Conservation (phyloP, 2,888 invertebrate species). For the Cataglyphis cursor region DNA sequence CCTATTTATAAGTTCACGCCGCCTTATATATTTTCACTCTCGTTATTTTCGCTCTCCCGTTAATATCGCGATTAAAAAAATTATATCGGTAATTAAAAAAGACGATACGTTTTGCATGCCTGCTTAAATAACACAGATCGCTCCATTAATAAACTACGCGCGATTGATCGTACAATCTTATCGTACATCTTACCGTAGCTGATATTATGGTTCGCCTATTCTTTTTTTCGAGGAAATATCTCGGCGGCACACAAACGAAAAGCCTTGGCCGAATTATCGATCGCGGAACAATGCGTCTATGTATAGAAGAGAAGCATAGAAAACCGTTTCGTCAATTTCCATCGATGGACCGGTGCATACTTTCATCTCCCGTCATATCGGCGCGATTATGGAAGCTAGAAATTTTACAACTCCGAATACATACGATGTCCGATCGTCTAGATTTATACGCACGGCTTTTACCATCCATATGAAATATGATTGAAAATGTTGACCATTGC, state of each 20-base stretch:
- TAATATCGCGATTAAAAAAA: neutral
- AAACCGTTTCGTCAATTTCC: constrained; percentile 36
- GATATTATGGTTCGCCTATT: neutral
- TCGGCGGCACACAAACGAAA: constrained; percentile 45
- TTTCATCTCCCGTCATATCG: constrained; percentile 17
- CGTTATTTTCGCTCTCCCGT: neutral
- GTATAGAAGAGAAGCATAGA: constrained; percentile 33
- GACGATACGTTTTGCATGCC: neutral
- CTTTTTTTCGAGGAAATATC: constrained; percentile 12
- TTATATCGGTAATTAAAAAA: neutral
- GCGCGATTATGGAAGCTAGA: neutral
- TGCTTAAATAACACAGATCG: neutral
- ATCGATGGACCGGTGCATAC: constrained; percentile 21
- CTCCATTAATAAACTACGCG: neutral
- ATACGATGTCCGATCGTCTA: too few species aligned
- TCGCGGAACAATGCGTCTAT: constrained; percentile 20
- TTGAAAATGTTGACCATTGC: neutral
- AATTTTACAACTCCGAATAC: neutral
- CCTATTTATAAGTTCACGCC: constrained; percentile 14
- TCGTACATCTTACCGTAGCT: neutral
- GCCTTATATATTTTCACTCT: neutral
- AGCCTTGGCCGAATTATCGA: constrained; percentile 62
- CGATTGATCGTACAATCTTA: neutral
- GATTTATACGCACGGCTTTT: neutral
- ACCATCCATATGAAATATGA: neutral